Evolutionary conservation across 2,888 invertebrate species (phyloP), one percentile per base, ranked within the genome.

Genomic region (Tridacna gigas): DNA sequence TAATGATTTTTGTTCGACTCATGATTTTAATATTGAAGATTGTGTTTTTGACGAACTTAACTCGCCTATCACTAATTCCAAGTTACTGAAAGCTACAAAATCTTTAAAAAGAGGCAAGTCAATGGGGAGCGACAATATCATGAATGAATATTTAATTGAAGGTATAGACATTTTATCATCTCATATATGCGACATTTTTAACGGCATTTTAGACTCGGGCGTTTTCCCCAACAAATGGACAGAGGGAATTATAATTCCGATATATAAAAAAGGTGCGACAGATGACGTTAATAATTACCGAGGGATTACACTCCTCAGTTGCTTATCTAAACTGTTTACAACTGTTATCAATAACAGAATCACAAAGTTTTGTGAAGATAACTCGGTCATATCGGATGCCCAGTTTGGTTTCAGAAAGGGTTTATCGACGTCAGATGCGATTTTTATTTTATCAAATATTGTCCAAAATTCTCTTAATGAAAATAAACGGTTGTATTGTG

Each of bases 161-260:
- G 28, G 65, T 51, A 47, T n/a, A 2, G 73, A 79, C 45, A 79
- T 79, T 13, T n/a, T 78, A 25, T 37, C 22, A 0, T 73, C 63
- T 7, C 78, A 71, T 28, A 37, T 79, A 7, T 65, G 71, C 25
- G 79, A 66, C 13, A n/a, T 76, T 61, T 77, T 77, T 60, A 77
- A 78, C 56, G 12, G 3, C 20, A 74, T 82, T 25, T 69, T 78
- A n/a, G 15, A 65, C 73, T 74, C 65, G 0, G 81, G 77, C 11
- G 60, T n/a, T 63, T 82, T 61, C 63, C 78, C 79, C 0, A 79
- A 82, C 3, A 48, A 26, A 7, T 82, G 82, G 82, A n/a, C 65
- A 20, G 82, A 74, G 12, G 74, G 75, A 22, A 75, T 82, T 20
- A 71, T 79, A 15, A 73, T 75, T 2, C 79, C 79, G 15, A 26